Base-by-base conservation (phyloP, 1,140 invertebrate genomes). In the Cotesia vestalis region DNA sequence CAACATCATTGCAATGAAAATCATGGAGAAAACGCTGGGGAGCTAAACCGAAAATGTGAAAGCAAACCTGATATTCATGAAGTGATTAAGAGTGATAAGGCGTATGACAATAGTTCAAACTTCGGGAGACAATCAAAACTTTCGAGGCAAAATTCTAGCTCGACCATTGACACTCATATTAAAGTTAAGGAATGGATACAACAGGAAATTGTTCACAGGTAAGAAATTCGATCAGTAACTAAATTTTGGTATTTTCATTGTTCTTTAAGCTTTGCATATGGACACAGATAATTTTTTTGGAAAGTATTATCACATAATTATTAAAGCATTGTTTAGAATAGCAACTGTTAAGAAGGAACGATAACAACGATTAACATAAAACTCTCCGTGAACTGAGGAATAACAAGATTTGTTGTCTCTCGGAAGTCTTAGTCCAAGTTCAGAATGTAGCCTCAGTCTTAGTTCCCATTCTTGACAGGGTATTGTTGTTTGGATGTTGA, bases 161-260 rank as follows among this genome's bases (percentile, higher is more conserved):
- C 93, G 61, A 94, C 94, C 0, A 91, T 95, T 72, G 94, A 95
- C 79, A 92, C 94, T 0, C 92, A 94, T 78, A 92, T 93, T 9
- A 94, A 95, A 88, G 94, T 95, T 2, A 89, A 91, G 69, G 93
- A 95, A 69, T 95, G 94, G 94, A 95, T 95, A 75, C 90, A 92
- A 2, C 89, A 93, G 74, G 92, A 92, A 85, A 91, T 92, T 60
- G 89, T 91, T 73, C 90, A 92, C 78, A 89, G 84, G 82, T 86
- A 36, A 73, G 77, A 27, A 34, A 66, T 51, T 57, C 20, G 36
- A 66, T 62, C 46, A n/a, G 36, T 27, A 27, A 27, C 27, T 27
- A 27, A 27, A 27, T 27, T 27, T 27, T 27, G 27, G 27, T 27
- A 2, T 2, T 27, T 27, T 2, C 27, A 27, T 27, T 27, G 27